Base-by-base conservation (phyloP, 2,113 vertebrate genomes). In the Tachysurus fulvidraco region DNA sequence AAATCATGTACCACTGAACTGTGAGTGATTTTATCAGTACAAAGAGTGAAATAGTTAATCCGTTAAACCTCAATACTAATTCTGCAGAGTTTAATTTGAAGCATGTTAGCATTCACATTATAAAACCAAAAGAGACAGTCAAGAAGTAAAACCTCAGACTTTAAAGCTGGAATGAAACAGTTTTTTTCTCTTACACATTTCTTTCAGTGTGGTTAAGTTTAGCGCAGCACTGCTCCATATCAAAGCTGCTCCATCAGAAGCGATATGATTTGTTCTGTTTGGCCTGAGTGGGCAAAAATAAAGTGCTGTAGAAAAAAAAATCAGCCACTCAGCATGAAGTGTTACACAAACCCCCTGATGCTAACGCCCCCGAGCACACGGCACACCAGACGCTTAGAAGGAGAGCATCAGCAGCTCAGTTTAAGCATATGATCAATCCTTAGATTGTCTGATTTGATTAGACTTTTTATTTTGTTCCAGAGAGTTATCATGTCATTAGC, bases 211-310 rank as follows among this genome's bases (percentile, higher is more conserved):
- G 14, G 62, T 21, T 69, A 67, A 69, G 64, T 44, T 83, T 83
- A 83, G 81, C 46, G 11, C 81, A 83, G 64, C 16, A n/a, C 44
- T 67, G 44, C 50, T 83, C 28, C 4, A 4, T 30, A 69, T 83
- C 62, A 83, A 54, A 65, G 60, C 28, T 54, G 64, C 50, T 69
- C 81, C 64, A 69, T 65, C n/a, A 54, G 62, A 30, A 83, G 81
- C 16, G 8, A 83, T 83, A 54, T 54, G 46, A 44, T 83, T 67
- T 54, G 62, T 83, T 83, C 81, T 54, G 44, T 67, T 83, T 83
- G 81, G 81, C 81, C 81, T 83, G 81, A 83, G 81, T 83, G 81
- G 81, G 62, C 81, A 83, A 69, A 81, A 83, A 67, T 67, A 67
- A 67, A 71, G 78, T 59, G 55, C 57, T 81, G 30, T 11, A 55